Base-by-base conservation (phyloP, 2,797 vertebrate species). In the Strix occidentalis region DNA sequence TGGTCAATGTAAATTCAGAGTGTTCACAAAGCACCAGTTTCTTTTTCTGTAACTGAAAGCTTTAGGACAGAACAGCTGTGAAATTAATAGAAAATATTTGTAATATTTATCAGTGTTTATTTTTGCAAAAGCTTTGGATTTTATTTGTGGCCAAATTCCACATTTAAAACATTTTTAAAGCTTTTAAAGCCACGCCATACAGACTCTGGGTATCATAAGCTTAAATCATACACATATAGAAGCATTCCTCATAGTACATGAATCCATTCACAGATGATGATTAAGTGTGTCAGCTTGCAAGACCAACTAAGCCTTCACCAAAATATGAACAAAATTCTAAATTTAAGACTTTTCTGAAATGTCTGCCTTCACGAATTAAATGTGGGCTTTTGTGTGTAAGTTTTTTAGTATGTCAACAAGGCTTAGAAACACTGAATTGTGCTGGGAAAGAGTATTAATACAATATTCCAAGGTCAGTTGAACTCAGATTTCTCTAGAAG, bases 1-100 rank as follows among this genome's bases (percentile, higher is more conserved):
- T 98, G 98, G 37, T 98, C 98, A 56, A 91, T 98, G 91, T 98
- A 98, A 96, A 98, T 99, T n/a, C 98, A 97, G 29, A 98, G 94
- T 98, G 91, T 94, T 99, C 98, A 75, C 97, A 97, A 85, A 92
- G 96, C 89, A 24, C 98, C 96, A 64, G 98, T 97, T 97, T 98
- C 97, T 80, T 98, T 99, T 98, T 77, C 97, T 95, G 97, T 98
- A 96, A 98, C 92, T 87, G 98, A 98, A 95, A 99, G 84, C 97
- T 98, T 87, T 79, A 93, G 93, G 84, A 39, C 11, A 84, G 68
- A 96, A 75, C 7, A 69, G 11, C 35, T 56, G 53, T 48, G 74
- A 89, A 96, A 76, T 56, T 75, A 87, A 74, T 58, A 28, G 53
- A 39, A 57, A 58, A 95, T 33, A 70, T 50, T 71, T 50, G 10